Base-by-base conservation (phyloP, 2,113 vertebrate genomes). In the Neopipo cinnamomea region DNA sequence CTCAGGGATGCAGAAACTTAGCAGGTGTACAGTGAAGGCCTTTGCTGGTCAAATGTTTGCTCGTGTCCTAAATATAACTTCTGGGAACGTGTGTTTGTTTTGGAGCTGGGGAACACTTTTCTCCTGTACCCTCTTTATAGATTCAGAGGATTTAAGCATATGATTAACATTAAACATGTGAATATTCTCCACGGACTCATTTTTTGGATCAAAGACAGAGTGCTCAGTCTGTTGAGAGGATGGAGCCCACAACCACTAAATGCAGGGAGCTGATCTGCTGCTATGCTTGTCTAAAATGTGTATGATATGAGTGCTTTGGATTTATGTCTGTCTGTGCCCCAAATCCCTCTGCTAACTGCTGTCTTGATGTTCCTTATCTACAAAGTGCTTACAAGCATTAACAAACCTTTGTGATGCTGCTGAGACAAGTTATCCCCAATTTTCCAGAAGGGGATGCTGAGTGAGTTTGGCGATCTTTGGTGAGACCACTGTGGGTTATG, bases 151-250 rank as follows among this genome's bases (percentile, higher is more conserved):
- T 92, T 92, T 93, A 93, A 96, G 76, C 86, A 61, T 75, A 46
- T 72, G 93, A 96, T 96, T 96, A 96, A 95, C 76, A 72, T 95
- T 93, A 92, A 90, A 77, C 65, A 75, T 93, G 65, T 72, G 77
- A 94, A 88, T 88, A 77, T 80, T 91, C 85, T 94, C 88, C 4
- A 0, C 0, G 6, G 95, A 90, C 82, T 93, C 42, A 19, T 86
- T 94, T 96, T 96, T 93, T 82, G 88, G 85, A 94, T 96, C 95
- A 94, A 84, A 96, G 88, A 59, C 95, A 75, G 81, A 85, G 50
- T 23, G 71, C 72, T 97, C 52, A 23, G 67, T 77, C 33, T 83
- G 37, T 63, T 55, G 91, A 89, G 85, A 93, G 85, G 89, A 89
- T 86, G 75, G 68, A 96, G 88, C 90, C 82, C 83, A 56, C 75